Percentiles rank a stretch among this genome's conserved stretches.
These are phyloP conservation scores for Tipula confusa DNA, from an alignment of 2,888 invertebrate species.

Conservation along the genomic window DNA sequence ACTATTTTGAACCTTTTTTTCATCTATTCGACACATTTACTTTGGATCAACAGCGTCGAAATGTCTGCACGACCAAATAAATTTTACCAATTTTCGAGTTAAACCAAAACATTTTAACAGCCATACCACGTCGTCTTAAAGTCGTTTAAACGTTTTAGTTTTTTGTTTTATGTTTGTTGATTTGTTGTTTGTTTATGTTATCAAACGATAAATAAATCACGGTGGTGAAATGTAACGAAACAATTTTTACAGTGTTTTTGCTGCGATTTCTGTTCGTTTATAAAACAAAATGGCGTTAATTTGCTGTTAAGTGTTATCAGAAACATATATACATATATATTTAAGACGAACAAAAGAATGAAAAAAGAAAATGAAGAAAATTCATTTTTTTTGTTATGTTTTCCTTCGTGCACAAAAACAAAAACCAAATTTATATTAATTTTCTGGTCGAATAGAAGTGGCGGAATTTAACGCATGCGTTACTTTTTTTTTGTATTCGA, in stretches of 20 bases:
- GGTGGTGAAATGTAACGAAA: not conserved
- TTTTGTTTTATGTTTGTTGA: too few relatives aligned
- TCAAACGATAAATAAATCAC: not conserved
- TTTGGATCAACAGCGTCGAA: not conserved
- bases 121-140: not conserved
- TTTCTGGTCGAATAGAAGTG: slow-evolving; percentile 16
- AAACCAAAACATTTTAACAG: not conserved
- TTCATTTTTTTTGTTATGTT: not conserved
- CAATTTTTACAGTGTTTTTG: not conserved
- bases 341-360: not conserved
- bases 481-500: not conserved
- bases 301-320: not conserved
- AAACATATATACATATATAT: not conserved
- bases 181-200: not conserved
- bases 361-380: not conserved
- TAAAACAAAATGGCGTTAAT: not conserved
- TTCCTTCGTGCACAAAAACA: not conserved
- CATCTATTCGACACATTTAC: too few relatives aligned
- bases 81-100: not conserved
- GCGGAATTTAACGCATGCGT: slow-evolving; percentile 3
- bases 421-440: not conserved
- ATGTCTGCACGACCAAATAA: not conserved
- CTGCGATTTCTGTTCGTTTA: not conserved
- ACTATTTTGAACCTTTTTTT: not conserved
- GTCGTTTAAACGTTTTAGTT: not conserved